Base-by-base conservation (phyloP, 2,113 vertebrate genomes). In the Oncorhynchus nerka region DNA sequence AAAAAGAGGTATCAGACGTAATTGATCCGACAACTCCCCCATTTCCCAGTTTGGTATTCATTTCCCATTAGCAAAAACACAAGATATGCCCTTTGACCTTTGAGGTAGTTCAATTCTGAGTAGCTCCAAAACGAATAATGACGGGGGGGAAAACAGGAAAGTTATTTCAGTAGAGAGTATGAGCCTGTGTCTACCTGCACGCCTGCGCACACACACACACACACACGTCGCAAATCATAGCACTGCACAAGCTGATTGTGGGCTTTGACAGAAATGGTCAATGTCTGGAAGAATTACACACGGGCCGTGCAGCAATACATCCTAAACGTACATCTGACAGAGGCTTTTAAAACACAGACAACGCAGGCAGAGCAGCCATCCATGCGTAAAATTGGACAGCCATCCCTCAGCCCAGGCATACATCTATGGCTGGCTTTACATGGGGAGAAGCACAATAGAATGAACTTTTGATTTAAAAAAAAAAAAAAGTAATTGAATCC, bases 371-470 rank as follows among this genome's bases (percentile, higher is more conserved):
- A 76, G 73, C 80, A 22, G 75, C 82, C 77, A 88, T 82, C 88
- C 89, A 90, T 85, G 89, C 89, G 88, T 89, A 92, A 94, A 93
- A 93, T 92, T 89, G 90, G 86, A 92, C 90, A 89, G 87, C 85
- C 86, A 87, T 93, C 87, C 88, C 82, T 92, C 87, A 89, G 89
- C 84, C 76, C 74, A 2, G 78, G 84, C 88, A 88, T 88, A 89
- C 89, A 91, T 90, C 83, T 87, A 75, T 39, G 73, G 84, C 77
- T 75, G 78, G 87, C 75, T 2, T 48, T 73, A 87, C 39, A 87
- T 71, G 70, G 74, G 69, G 24, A 75, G 69, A 24, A 84, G 88
- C 83, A 85, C 82, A 84, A 83, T 67, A 59, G 79, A 80, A 78
- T 12, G 74, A 81, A 79, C 71, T 79, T 85, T 70, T 16, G 83